Base-by-base conservation (phyloP, 2,888 invertebrate species). In the Yponomeuta evonymella region DNA sequence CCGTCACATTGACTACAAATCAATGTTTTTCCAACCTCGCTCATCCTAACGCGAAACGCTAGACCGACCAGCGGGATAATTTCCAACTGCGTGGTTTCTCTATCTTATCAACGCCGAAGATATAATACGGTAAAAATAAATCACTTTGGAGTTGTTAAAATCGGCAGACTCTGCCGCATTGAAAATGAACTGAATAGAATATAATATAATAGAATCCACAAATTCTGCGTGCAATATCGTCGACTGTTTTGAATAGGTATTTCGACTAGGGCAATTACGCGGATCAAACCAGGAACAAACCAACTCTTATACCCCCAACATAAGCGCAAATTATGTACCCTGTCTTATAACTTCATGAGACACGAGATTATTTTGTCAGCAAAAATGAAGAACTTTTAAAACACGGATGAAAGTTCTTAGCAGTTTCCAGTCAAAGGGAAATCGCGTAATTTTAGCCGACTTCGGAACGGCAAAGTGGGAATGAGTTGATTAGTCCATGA, bases 331-430 rank as follows among this genome's bases (percentile, higher is more conserved):
- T 58, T 58, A 58, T 15, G 63, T 67, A 67, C 72, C 62, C 72
- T 70, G 73, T 75, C 71, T 67, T 70, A 72, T 66, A 72, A 72
- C 71, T 72, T 72, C 70, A 74, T 48, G 48, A 29, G 68, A 51
- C 68, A 51, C 51, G 71, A 76, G 77, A 79, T 81, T 78, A 80
- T 79, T 80, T 78, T 75, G 75, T 75, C 74, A 73, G 74, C 75
- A 75, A 78, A 79, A 76, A 79, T 80, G 72, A 74, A 74, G 62
- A 72, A 79, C 79, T 79, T 77, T 81, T 75, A 75, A 75, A 79
- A 77, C 79, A 75, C 74, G 77, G 79, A 83, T 79, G 80, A 81
- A 80, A 79, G 76, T 86, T 81, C 84, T 84, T 83, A 84, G 81
- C 78, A 79, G 81, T 82, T 82, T 81, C 76, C 78, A 81, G 79